Evolutionary conservation across 2,113 vertebrate species (phyloP), one percentile per base, ranked within the genome.

Genomic region (Dicentrarchus labrax): DNA sequence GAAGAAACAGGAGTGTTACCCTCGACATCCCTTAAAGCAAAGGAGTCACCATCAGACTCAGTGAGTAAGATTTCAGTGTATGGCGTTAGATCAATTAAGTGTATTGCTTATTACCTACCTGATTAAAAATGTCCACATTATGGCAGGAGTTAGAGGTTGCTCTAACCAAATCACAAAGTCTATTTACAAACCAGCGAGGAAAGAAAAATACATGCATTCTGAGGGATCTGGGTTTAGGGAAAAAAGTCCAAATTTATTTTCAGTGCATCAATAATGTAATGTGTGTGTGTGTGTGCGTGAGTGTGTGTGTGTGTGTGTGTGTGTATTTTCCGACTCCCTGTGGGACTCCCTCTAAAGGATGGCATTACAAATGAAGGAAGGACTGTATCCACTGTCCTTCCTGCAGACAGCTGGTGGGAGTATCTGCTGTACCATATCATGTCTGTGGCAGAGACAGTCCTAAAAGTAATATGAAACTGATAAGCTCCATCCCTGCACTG

Each of bases 61-160:
- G 59, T 69, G 53, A 64, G 87, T 80, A 65, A 76, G 54, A 76
- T 80, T 78, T 91, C 76, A 70, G 48, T 60, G 30, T 83, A 80
- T 89, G 83, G 87, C 87, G 5, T 84, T 76, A 38, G 70, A 80
- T 87, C 69, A 78, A 50, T 66, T 83, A 38, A 38, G 70, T 82
- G 79, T 93, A 94, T 91, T 90, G 90, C 90, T 91, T 91, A 62
- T 93, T 90, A 88, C 88, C 87, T 89, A 86, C 92, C 91, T 91
- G 89, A 90, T 91, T 80, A 78, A 78, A 86, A 90, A 87, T 48
- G 78, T 88, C 83, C 79, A 85, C 66, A 67, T 80, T 82, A 91
- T 89, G 87, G 87, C 88, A 89, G 80, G 83, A 86, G 84, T 88
- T 84, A 80, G 70, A 90, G 70, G 80, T 38, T 59, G 78, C 84